A percentile compares a stretch with the other conserved stretches of the same genome.
Evolutionary conservation across 2,888 invertebrate genomes (phyloP).

Genomic region (Poecilobothrus nobilitatus): DNA sequence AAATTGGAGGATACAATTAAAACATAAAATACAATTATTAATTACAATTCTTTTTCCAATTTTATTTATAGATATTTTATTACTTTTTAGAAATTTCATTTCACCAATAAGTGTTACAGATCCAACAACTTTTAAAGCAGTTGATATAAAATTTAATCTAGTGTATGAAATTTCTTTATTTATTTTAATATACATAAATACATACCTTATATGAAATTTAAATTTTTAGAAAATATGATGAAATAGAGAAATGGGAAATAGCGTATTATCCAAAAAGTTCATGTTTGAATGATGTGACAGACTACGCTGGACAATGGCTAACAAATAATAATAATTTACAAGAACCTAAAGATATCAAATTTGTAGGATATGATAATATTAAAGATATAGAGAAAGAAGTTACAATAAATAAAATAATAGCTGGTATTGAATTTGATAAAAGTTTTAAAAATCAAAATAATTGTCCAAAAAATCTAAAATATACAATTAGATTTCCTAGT

Average conservation of each 20-base stretch:
- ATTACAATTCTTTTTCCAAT: conserved; percentile 61
- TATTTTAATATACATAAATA: not conserved
- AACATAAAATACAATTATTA: conserved; percentile 58
- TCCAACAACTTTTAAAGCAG: conserved; percentile 32
- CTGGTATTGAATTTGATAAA: conserved; percentile 55
- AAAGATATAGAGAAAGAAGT: conserved; percentile 35
- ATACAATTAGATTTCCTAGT: conserved; percentile 57
- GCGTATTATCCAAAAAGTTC: conserved; percentile 47
- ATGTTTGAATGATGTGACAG: conserved; percentile 40
- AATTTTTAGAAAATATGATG: too few relatives aligned
- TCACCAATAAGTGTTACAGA: conserved; percentile 44
- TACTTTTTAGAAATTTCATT: conserved; percentile 60
- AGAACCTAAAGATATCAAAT: conserved; percentile 20
- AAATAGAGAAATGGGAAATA: conserved; percentile 25
- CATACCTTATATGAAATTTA: conserved; percentile 11
- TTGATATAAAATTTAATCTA: conserved; percentile 35
- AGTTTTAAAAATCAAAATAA: conserved; percentile 30
- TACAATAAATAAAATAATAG: conserved; percentile 28
- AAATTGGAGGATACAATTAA: conserved; percentile 68
- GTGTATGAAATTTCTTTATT: conserved; percentile 28
- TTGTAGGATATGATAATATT: conserved; percentile 21
- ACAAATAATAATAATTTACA: conserved; percentile 16
- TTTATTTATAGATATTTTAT: conserved; percentile 56
- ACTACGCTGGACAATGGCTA: conserved; percentile 27
- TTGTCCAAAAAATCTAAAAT: conserved; percentile 47